A percentile compares a stretch with the other conserved stretches of the same genome.
Evolutionary conservation across 2,113 vertebrate genomes (phyloP).

Genomic region (Miniopterus natalensis): DNA sequence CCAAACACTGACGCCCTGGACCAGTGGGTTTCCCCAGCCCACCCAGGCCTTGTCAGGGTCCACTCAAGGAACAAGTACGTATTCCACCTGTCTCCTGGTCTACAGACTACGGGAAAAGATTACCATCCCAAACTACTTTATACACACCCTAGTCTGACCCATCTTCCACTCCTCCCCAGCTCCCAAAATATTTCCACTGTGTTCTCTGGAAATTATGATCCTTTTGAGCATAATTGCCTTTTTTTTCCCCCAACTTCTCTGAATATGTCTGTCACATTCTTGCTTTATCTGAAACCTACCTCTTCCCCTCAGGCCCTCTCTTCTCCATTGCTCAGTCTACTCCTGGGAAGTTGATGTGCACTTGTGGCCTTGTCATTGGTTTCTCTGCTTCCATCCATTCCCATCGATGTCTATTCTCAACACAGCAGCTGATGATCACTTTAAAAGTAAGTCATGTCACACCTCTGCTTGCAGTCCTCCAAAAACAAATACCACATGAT

Average conservation of each 20-base stretch:
- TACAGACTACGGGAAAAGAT: background rate
- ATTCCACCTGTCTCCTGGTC: background rate
- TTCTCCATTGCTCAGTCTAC: background rate
- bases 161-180: background rate
- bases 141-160: background rate
- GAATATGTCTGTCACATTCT: background rate
- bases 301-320: background rate
- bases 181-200: background rate
- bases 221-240: background rate
- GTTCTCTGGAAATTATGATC: background rate
- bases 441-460: background rate
- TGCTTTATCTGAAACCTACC: background rate
- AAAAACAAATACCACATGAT: too few species aligned
- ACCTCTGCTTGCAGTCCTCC: background rate
- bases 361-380: too few species aligned
- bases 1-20: fast-evolving
- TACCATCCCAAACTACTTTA: background rate
- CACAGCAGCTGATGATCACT: background rate
- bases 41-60: background rate
- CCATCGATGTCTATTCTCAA: background rate
- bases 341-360: background rate
- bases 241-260: background rate
- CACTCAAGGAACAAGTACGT: background rate
- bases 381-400: background rate
- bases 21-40: background rate